These are phyloP conservation scores for Patiria miniata DNA, from an alignment of 35 echinoderm and acorn worm species.

Conservation along the genomic window DNA sequence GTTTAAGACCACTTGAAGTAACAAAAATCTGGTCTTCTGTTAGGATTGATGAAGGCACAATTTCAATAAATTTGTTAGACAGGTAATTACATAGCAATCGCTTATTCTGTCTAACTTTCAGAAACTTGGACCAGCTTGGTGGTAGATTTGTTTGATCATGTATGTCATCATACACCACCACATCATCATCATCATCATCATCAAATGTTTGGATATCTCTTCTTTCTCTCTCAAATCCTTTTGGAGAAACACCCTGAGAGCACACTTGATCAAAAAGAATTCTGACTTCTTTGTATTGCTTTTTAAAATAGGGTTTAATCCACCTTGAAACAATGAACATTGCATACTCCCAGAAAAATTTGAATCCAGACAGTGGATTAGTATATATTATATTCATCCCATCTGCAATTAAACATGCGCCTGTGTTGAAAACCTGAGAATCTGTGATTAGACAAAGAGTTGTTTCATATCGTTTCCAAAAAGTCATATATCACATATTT, in stretches of 20 bases:
- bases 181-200: constrained; percentile 7
- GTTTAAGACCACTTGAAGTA: too few relatives aligned
- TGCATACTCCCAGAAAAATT: constrained; percentile 68
- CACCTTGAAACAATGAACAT: constrained; percentile 48
- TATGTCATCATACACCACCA: constrained; percentile 31
- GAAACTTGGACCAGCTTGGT: constrained; percentile 57
- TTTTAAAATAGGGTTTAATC: constrained; percentile 51
- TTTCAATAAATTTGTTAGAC: too few relatives aligned
- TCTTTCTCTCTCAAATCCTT: constrained; percentile 45
- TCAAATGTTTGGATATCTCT: constrained; percentile 6
- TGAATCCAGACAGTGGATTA: constrained; percentile 37
- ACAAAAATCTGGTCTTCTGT: too few relatives aligned
- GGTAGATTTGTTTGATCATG: constrained; percentile 52
- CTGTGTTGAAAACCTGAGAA: constrained; percentile 13
- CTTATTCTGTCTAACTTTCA: constrained; percentile 41
- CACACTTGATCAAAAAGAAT: constrained; percentile 72
- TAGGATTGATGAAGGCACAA: too few relatives aligned
- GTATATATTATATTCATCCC: constrained; percentile 82
- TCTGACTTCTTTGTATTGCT: constrained; percentile 55
- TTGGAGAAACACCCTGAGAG: constrained; percentile 67
- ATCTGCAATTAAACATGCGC: constrained; percentile 33
- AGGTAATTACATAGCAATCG: not conserved
- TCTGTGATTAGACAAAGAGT: not conserved
- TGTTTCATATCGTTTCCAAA: constrained; percentile 60
- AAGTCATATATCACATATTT: constrained; percentile 80